Evolutionary conservation across 2,888 invertebrate genomes (phyloP), one percentile per base, ranked within the genome.

Genomic region (Ditylenchus weischeri): DNA sequence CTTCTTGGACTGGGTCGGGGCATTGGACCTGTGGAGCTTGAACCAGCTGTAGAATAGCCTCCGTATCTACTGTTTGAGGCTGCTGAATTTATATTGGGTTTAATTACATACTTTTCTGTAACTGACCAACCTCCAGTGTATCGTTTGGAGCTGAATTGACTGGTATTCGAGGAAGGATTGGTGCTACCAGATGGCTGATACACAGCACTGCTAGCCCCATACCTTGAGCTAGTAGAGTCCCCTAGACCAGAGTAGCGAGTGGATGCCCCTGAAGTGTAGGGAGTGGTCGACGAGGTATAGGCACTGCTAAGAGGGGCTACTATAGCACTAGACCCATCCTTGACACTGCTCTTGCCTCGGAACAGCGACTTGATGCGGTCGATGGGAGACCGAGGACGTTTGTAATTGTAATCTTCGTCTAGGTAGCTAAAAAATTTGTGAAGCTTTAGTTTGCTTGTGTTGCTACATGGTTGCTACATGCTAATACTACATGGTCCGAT

Each of bases 291-390:
- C 47, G 59, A n/a, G 21, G 21, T 11, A 29, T 38, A 61, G 64
- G 19, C 43, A 13, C 21, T 51, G 36, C 47, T 23, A 10, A 19
- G 18, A 19, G 49, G 23, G 10, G 19, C 48, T 23, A 18, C 13
- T 18, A 23, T 23, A 38, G 49, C 13, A n/a, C 54, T 54, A 11
- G 29, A 23, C 6, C 36, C 36, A n/a, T 62, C 62, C 43, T 62
- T 38, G 21, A 59, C 59, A 19, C 23, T 43, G 36, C 23, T 21
- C 49, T 62, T 62, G 47, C 72, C 71, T 21, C 79, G 62, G 71
- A 81, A 81, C 49, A 81, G 64, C 21, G 75, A 76, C 70, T 82
- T 83, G 66, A 83, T 78, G 50, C 79, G 76, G 59, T 83, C 83
- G 65, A 83, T 78, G 18, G 82, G 82, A 0, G 81, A 79, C 21